phyloP scores from a whole-genome alignment of 2,113 vertebrate genomes.

The Seriola quinqueradiata region DNA sequence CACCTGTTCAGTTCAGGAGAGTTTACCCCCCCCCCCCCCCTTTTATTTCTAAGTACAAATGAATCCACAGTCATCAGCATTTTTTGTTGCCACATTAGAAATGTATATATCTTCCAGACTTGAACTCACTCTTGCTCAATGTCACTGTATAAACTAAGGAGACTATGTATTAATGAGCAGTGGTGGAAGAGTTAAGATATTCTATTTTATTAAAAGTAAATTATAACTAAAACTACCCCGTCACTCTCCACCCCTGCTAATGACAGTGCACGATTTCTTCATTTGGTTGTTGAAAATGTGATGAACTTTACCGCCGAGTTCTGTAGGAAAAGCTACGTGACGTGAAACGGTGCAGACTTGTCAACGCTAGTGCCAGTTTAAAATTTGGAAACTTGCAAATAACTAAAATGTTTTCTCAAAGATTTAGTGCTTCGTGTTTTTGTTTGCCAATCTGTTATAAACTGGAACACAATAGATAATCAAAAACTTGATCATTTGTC shows the following conservation, averaged over 20 bases:
- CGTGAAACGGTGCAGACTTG: neutral
- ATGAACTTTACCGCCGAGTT: no score
- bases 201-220: neutral
- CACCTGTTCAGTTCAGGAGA: conserved; percentile 45
- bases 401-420: neutral
- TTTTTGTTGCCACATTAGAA: neutral
- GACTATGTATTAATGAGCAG: neutral
- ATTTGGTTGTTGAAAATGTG: no score
- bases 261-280: no score
- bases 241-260: no score
- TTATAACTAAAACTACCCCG: neutral
- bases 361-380: neutral
- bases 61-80: neutral
- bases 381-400: neutral
- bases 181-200: no score
- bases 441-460: neutral
- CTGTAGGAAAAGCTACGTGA: neutral
- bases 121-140: neutral
- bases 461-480: neutral
- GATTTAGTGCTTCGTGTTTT: neutral
- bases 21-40: neutral
- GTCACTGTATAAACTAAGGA: neutral
- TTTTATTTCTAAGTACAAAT: neutral
- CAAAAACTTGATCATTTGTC: neutral
- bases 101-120: neutral